Evolutionary conservation across 2,888 invertebrate species (phyloP).

Genomic region (Malachius bipustulatus): DNA sequence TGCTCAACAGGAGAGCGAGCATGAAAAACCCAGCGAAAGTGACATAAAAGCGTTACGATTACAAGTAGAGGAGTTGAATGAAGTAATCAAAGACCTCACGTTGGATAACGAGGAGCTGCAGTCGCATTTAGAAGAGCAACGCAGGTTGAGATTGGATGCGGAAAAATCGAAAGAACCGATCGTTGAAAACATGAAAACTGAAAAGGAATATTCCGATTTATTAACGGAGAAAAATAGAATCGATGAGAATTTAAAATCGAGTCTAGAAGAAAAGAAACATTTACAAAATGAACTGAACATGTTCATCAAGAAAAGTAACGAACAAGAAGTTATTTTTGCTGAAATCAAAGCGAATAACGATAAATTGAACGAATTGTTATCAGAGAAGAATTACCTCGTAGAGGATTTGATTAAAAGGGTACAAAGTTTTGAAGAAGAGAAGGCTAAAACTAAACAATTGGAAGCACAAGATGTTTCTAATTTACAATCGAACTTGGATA

Average conservation of each 20-base stretch:
- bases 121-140: conserved; percentile 43
- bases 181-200: conserved; percentile 24
- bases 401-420: not conserved
- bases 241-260: conserved; percentile 23
- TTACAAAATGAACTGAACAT: conserved; percentile 15
- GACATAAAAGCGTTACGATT: conserved; percentile 6
- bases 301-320: conserved; percentile 7
- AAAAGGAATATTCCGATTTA: conserved; percentile 22
- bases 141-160: conserved; percentile 28
- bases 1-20: not conserved
- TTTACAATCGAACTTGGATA: too few species aligned
- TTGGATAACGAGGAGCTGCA: conserved; percentile 51
- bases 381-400: not conserved
- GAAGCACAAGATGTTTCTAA: conserved; percentile 19
- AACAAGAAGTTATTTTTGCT: not conserved
- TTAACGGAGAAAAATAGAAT: conserved; percentile 22
- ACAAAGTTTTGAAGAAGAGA: not conserved
- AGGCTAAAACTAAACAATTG: conserved; percentile 15
- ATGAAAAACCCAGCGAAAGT: conserved; percentile 6
- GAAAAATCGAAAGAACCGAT: conserved; percentile 26
- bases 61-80: conserved; percentile 41
- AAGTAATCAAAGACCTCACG: conserved; percentile 46
- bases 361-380: not conserved
- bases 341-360: conserved; percentile 14
- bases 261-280: conserved; percentile 17